These are phyloP conservation scores for Philypnodon macrostomus DNA, from an alignment of 2,797 vertebrate genomes.

Conservation along the genomic window DNA sequence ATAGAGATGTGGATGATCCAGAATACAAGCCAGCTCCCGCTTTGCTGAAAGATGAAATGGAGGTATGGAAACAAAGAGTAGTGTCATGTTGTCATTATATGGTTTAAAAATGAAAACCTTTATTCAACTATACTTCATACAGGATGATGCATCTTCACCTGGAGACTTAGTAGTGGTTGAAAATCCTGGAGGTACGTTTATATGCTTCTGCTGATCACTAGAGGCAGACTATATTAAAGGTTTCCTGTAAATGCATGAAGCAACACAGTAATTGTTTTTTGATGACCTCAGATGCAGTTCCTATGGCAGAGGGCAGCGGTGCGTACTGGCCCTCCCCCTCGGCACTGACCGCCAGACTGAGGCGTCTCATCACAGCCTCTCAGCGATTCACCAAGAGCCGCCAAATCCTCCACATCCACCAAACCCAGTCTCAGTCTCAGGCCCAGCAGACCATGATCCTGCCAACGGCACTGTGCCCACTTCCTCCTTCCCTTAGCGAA, in stretches of 20 bases:
- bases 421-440: constrained; percentile 73
- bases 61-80: constrained; percentile 74
- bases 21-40: constrained; percentile 97
- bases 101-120: constrained; percentile 3
- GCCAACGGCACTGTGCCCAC: constrained; percentile 78
- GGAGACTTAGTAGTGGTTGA: constrained; percentile 94
- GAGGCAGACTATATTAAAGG: constrained; percentile 11
- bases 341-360: constrained; percentile 89
- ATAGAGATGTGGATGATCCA: constrained; percentile 95
- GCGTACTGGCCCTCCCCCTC: constrained; percentile 94
- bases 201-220: constrained; percentile 13
- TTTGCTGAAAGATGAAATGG: constrained; percentile 95
- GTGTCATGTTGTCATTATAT: not conserved
- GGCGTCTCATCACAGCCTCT: constrained; percentile 94
- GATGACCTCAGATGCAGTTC: constrained; percentile 77
- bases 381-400: constrained; percentile 93
- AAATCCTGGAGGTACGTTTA: constrained; percentile 80
- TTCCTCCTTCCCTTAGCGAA: constrained; percentile 84
- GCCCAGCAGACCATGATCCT: constrained; percentile 75
- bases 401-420: constrained; percentile 90
- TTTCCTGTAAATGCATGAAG: not conserved
- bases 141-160: constrained; percentile 96
- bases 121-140: constrained; percentile 16
- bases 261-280: not conserved
- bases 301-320: constrained; percentile 83